Percentiles rank a stretch among this genome's conserved stretches.
phyloP scores from a whole-genome alignment of 2,888 invertebrate genomes.

The Ceraclea dissimilis region DNA sequence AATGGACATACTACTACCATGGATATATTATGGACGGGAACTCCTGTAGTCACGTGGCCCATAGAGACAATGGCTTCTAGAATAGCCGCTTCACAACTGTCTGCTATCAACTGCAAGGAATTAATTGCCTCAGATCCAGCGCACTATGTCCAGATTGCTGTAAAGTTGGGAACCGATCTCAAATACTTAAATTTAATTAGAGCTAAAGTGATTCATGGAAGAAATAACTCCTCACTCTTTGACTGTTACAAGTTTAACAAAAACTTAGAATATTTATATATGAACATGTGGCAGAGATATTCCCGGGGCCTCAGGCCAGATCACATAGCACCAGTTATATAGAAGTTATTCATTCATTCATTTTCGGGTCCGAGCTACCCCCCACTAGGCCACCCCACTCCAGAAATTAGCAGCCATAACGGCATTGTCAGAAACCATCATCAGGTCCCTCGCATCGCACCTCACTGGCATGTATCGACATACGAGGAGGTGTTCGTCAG shows the following conservation, averaged over 20 bases:
- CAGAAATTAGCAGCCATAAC: too few relatives aligned
- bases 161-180: conserved; percentile 8
- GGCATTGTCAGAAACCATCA: too few relatives aligned
- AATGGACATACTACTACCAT: conserved; percentile 95
- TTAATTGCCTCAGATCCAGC: conserved; percentile 2
- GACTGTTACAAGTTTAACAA: conserved; percentile 4
- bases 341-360: too few relatives aligned
- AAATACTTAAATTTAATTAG: conserved; percentile 2
- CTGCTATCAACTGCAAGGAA: conserved; percentile 7
- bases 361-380: too few relatives aligned
- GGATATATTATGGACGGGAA: conserved; percentile 94
- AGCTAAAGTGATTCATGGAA: conserved; percentile 4
- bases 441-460: too few relatives aligned
- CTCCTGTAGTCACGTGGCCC: conserved; percentile 84
- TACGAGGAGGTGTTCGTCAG: too few relatives aligned
- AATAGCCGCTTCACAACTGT: conserved; percentile 28
- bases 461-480: too few relatives aligned
- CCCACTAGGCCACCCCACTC: too few relatives aligned
- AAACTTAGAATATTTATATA: conserved; percentile 8
- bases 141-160: conserved; percentile 10
- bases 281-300: conserved; percentile 8
- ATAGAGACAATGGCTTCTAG: conserved; percentile 57
- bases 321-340: too few relatives aligned
- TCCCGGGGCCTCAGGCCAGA: background rate
- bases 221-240: conserved; percentile 5